Conservation (phyloP, 2,797 vertebrate genomes). For the Anas bernieri region DNA sequence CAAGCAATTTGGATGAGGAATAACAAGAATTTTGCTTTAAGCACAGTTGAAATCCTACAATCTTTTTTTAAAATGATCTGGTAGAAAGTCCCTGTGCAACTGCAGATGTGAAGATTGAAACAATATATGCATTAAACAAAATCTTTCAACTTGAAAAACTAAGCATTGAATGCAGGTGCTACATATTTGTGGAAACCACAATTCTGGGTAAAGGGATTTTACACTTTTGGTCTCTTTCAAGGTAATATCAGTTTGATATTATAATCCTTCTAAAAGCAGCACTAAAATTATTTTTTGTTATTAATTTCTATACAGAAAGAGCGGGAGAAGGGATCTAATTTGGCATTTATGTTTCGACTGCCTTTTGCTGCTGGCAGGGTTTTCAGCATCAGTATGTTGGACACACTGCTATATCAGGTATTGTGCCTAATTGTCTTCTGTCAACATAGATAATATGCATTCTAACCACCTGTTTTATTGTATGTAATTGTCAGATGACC, state of each 20-base stretch:
- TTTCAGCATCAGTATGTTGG: conserved; percentile 98
- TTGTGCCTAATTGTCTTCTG: neutral
- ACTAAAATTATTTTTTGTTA: neutral
- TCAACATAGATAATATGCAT: neutral
- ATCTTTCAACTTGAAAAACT: neutral
- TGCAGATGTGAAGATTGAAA: neutral
- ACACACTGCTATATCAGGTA: conserved; percentile 97
- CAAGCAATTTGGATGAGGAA: neutral
- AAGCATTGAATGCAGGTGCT: neutral
- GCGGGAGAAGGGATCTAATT: conserved; percentile 94
- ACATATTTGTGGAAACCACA: neutral
- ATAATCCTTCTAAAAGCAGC: neutral
- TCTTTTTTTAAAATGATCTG: neutral
- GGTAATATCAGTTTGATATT: neutral
- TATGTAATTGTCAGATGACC: neutral
- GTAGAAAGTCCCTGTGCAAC: neutral
- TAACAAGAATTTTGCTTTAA: neutral
- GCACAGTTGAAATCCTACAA: neutral
- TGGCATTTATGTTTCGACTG: conserved; percentile 98
- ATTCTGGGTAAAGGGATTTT: neutral
- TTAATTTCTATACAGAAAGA: conserved; percentile 87
- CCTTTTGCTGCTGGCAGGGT: conserved; percentile 96
- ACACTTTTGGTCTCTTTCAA: neutral
- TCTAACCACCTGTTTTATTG: neutral
- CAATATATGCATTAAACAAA: neutral